Base-by-base conservation (phyloP, 2,888 invertebrate genomes). In the Agelastica alni region DNA sequence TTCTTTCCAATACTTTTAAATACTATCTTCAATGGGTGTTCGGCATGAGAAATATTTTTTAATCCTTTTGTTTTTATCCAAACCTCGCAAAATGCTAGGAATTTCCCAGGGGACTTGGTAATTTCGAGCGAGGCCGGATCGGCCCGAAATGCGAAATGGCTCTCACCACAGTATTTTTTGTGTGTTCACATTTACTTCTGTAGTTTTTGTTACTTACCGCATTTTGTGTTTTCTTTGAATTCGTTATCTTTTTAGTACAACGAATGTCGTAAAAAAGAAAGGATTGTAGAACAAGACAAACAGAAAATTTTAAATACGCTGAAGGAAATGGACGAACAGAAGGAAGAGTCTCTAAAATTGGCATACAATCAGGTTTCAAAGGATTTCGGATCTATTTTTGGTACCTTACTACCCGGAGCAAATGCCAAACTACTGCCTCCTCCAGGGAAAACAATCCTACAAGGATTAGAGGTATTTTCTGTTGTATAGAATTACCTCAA, bases 381-480 rank as follows among this genome's bases (percentile, higher is more conserved):
- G 71, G 96, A 98, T 80, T 98, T 99, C 76, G 92, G 93, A 6
- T 89, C 92, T 20, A 99, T 99, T 74, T 98, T 98, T 79, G 85
- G 87, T 58, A 88, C 91, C 1, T 80, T 99, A 58, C 80, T 99
- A 65, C 94, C 96, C 2, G 96, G 96, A 0, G 91, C 97, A 0
- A 83, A 88, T 66, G 96, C 97, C 0, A 85, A 87, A 70, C 82
- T 99, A n/a, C 81, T 83, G 54, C 89, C 95, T 12, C 85, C 86
- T 0, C 82, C 83, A n/a, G 89, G 88, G 2, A 80, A 81, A 66
- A 79, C 83, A 6, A 88, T 93, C 53, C 79, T 94, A 2, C 88
- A 93, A 49, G 98, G 98, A 0, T 80, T 98, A 0, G 95, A 96
- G 81, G 89, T 91, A 69, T 66, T 61, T 66, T 12, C 14, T n/a